Base-by-base conservation (phyloP, 2,888 invertebrate species). In the Ferdinandea cuprea region DNA sequence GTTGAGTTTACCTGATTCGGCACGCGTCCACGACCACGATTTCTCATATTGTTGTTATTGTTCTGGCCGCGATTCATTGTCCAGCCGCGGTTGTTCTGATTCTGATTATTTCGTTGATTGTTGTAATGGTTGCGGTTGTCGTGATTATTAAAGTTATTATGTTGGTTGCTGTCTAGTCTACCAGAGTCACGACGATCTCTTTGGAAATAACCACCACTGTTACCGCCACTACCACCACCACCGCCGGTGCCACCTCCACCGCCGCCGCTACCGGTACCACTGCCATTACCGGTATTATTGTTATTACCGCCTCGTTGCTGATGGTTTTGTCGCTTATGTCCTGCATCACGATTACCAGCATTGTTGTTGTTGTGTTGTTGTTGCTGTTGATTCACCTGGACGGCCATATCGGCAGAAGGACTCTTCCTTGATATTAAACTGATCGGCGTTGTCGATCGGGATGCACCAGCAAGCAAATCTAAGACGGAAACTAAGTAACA, bases 381-480 rank as follows among this genome's bases (percentile, higher is more conserved):
- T 84, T 87, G 87, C 66, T 88, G 89, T 85, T 88, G 88, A 86
- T 88, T 88, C 37, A 92, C 95, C 92, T 97, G 97, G 50, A 95
- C 94, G 85, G 95, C 95, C 91, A 97, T 96, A 90, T 98, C 97
- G 86, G 94, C 94, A 1, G 96, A 96, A 61, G 97, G 96, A 86
- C 97, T 97, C 91, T 96, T 96, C 88, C 96, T 93, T 85, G 94
- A 94, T 37, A 93, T 92, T 37, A 94, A 92, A 80, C 95, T 94
- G 5, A 95, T 95, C 8, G 97, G 96, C 1, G 96, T 96, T 71
- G 95, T 95, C 63, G 96, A 95, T 68, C 96, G 93, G n/a, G 96
- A 96, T 46, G 92, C 91, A 87, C 92, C 92, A 86, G 91, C 90
- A 85, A 92, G 89, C 88, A 92, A 91, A 88, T 92, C 92, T 90